Percentiles rank a stretch among this genome's conserved stretches.
phyloP scores from a whole-genome alignment of 2,888 invertebrate genomes.

The Nemapogon koenigi region DNA sequence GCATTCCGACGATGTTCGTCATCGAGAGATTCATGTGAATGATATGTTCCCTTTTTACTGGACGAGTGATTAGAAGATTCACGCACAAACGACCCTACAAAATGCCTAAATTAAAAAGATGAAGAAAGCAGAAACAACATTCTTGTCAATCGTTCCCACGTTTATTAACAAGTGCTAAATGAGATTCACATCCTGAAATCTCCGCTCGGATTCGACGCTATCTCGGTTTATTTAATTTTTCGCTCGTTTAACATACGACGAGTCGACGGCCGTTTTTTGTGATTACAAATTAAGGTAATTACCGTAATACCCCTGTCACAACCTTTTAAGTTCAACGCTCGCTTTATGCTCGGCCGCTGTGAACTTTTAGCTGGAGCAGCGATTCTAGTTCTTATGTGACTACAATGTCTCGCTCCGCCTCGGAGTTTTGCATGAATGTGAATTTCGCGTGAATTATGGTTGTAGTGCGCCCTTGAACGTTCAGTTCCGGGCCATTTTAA shows the following conservation, averaged over 20 bases:
- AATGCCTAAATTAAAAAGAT: too few relatives aligned
- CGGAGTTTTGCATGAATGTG: slow-evolving; percentile 23
- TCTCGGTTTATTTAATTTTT: slow-evolving; percentile 35
- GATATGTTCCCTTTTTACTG: slow-evolving; percentile 26
- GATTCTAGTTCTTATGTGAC: slow-evolving; percentile 33
- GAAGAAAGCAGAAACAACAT: too few relatives aligned
- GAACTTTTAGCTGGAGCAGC: slow-evolving; percentile 19
- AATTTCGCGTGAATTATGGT: slow-evolving; percentile 38
- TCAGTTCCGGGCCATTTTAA: slow-evolving; percentile 51
- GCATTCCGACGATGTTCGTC: slow-evolving; percentile 38
- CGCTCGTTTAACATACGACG: slow-evolving; percentile 31
- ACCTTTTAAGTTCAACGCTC: slow-evolving; percentile 58
- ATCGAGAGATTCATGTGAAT: slow-evolving; percentile 42
- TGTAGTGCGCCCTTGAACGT: slow-evolving; percentile 39
- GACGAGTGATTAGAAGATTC: not conserved
- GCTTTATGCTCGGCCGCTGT: slow-evolving; percentile 31
- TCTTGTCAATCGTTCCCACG: slow-evolving; percentile 4
- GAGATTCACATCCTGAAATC: slow-evolving; percentile 28
- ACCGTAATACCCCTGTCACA: slow-evolving; percentile 55
- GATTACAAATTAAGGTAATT: slow-evolving; percentile 59
- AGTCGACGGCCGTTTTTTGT: slow-evolving; percentile 45
- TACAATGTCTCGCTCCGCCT: slow-evolving; percentile 29
- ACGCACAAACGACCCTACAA: too few relatives aligned
- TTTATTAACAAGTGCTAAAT: slow-evolving; percentile 24
- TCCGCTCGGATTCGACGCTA: slow-evolving; percentile 18